Percentiles rank a stretch among this genome's conserved stretches.
These are phyloP conservation scores for Timema cristinae DNA, from an alignment of 2,888 invertebrate genomes.

Conservation along the genomic window DNA sequence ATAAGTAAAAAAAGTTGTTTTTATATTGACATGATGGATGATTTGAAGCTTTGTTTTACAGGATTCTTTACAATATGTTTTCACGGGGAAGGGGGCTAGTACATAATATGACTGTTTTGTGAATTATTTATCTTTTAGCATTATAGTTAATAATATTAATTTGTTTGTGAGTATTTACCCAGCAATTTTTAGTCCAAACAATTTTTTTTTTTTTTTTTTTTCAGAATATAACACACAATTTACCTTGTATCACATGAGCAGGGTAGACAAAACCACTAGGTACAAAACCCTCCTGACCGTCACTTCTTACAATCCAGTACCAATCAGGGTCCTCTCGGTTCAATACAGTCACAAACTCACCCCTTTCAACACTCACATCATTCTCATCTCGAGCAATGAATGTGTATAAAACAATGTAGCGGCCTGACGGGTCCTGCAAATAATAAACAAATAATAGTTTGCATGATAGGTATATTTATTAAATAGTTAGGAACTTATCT, in stretches of 20 bases:
- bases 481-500: not conserved
- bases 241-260: constrained; percentile 68
- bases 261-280: constrained; percentile 94
- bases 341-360: constrained; percentile 92
- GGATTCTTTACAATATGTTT: too few species aligned
- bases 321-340: constrained; percentile 94
- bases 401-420: constrained; percentile 89
- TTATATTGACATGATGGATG: too few species aligned
- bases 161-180: too few species aligned
- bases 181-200: too few species aligned
- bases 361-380: constrained; percentile 88
- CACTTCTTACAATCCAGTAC: constrained; percentile 92
- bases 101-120: too few species aligned
- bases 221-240: constrained; percentile 21
- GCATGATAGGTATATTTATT: not conserved
- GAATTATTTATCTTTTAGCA: too few species aligned
- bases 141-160: too few species aligned
- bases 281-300: constrained; percentile 93
- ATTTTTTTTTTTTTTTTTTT: too few species aligned
- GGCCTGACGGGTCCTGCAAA: constrained; percentile 74
- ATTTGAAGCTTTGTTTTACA: too few species aligned
- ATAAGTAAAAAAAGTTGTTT: too few species aligned
- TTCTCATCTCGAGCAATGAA: constrained; percentile 92
- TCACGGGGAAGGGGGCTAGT: too few species aligned
- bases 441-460: constrained; percentile 17